phyloP scores from a whole-genome alignment of 2,888 invertebrate species.

The Nephrotoma flavescens region DNA sequence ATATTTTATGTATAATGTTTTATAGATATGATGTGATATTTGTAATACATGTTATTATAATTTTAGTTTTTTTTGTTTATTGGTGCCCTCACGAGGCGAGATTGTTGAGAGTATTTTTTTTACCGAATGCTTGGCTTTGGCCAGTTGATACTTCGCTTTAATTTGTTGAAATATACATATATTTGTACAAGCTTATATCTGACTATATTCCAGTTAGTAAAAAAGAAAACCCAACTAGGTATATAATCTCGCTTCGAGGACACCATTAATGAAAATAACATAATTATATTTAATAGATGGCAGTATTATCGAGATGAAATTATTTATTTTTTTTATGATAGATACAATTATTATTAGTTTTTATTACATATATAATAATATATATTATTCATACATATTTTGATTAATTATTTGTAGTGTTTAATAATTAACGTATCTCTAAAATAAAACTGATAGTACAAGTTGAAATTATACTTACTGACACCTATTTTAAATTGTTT shows the following conservation, averaged over 20 bases:
- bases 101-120: too few species aligned
- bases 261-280: background rate
- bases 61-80: background rate
- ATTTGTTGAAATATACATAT: too few species aligned
- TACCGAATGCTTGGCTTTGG: too few species aligned
- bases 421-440: background rate
- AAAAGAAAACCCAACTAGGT: too few species aligned
- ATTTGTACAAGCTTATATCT: too few species aligned
- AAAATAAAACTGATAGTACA: background rate
- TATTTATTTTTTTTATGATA: background rate
- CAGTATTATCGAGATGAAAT: background rate
- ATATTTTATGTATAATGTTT: background rate
- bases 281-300: background rate
- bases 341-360: background rate
- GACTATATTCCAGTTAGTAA: too few species aligned
- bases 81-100: too few species aligned
- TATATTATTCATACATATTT: background rate
- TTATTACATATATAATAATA: background rate
- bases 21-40: background rate
- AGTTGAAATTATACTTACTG: background rate
- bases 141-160: too few species aligned
- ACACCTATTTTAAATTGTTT: background rate
- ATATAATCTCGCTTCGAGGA: too few species aligned
- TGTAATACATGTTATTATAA: background rate
- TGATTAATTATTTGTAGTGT: background rate